Conservation (phyloP, 1,140 invertebrate genomes). For the Callitettix versicolor region DNA sequence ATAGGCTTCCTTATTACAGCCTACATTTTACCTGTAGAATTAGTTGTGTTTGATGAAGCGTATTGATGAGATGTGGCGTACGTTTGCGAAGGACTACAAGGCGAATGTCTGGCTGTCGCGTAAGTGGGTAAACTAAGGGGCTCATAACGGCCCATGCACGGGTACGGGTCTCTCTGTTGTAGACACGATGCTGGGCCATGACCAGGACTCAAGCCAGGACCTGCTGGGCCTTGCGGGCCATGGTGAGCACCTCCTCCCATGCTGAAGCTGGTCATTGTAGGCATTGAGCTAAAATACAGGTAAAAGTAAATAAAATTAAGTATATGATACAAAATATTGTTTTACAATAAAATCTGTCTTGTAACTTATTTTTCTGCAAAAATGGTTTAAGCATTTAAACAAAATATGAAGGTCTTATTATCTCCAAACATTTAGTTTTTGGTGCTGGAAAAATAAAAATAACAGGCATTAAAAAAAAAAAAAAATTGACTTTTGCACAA, state of each 20-base stretch:
- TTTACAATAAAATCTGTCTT: too few relatives aligned
- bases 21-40: slow-evolving; percentile 50
- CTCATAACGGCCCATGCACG: slow-evolving; percentile 55
- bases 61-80: slow-evolving; percentile 51
- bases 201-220: too few relatives aligned
- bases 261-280: slow-evolving; percentile 59
- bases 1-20: too few relatives aligned
- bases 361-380: too few relatives aligned
- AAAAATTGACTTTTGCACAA: too few relatives aligned
- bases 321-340: too few relatives aligned
- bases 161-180: slow-evolving; percentile 55
- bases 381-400: too few relatives aligned
- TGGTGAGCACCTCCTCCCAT: slow-evolving; percentile 37
- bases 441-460: too few relatives aligned
- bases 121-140: slow-evolving; percentile 43
- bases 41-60: slow-evolving; percentile 43
- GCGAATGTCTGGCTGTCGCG: slow-evolving; percentile 46
- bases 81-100: slow-evolving; percentile 52
- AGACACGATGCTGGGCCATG: slow-evolving; percentile 49
- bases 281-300: slow-evolving; percentile 58
- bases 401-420: too few relatives aligned
- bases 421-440: too few relatives aligned
- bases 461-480: too few relatives aligned
- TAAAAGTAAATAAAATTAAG: background rate
- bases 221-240: slow-evolving; percentile 33